Percentiles rank a stretch among this genome's conserved stretches.
Evolutionary conservation across 2,888 invertebrate genomes (phyloP).

Genomic region (Caenorhabditis sinica): DNA sequence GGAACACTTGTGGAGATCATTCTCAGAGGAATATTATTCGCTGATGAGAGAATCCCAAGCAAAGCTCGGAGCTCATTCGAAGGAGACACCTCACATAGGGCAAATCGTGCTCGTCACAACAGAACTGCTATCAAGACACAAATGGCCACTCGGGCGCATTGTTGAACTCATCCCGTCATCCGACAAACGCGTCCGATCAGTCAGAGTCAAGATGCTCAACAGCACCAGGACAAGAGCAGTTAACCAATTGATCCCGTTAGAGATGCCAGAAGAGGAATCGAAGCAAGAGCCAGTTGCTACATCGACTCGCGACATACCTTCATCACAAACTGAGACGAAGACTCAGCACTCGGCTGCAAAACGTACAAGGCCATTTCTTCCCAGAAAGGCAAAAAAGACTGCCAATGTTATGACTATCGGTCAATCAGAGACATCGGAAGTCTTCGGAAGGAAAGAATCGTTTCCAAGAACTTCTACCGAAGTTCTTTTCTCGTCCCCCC

Average conservation of each 20-base stretch:
- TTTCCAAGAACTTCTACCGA: background rate
- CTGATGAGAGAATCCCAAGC: background rate
- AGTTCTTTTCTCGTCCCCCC: background rate
- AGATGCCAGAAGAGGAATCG: background rate
- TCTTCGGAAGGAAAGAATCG: too few species aligned
- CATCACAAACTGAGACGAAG: background rate
- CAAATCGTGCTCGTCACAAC: constrained; percentile 1
- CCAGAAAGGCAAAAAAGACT: background rate
- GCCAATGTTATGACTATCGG: background rate
- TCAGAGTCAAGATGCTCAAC: background rate
- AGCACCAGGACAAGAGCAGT: background rate
- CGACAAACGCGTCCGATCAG: background rate
- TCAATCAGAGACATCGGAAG: too few species aligned
- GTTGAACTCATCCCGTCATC: background rate
- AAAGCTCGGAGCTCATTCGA: background rate
- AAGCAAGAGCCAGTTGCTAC: too few species aligned
- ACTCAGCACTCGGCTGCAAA: background rate
- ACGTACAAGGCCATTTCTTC: background rate
- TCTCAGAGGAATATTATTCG: background rate
- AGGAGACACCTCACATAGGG: background rate
- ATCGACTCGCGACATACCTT: too few species aligned
- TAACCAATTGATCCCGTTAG: constrained; percentile 16
- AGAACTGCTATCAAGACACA: background rate
- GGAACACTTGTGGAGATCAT: background rate
- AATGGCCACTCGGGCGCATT: constrained; percentile 24